Evolutionary conservation across 2,888 invertebrate species (phyloP).

Genomic region (Microchrysa polita): DNA sequence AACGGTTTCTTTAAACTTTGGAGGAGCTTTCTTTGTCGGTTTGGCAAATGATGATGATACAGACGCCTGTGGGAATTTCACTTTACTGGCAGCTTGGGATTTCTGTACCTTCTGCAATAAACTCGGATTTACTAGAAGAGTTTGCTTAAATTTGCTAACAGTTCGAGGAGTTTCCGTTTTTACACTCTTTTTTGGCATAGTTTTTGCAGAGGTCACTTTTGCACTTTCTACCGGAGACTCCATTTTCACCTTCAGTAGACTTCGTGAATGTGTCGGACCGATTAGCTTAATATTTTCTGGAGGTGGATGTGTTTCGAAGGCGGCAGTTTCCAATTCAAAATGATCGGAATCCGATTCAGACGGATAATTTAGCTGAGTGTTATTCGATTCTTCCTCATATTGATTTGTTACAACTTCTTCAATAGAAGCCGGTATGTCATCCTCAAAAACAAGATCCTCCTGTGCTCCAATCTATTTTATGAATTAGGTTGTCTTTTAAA

Average conservation of each 20-base stretch:
- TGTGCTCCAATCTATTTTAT: slow-evolving; percentile 50
- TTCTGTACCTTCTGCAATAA: slow-evolving; percentile 40
- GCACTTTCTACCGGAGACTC: slow-evolving; percentile 19
- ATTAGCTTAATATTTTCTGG: slow-evolving; percentile 45
- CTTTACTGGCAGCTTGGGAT: slow-evolving; percentile 28
- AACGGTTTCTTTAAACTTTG: slow-evolving; percentile 46
- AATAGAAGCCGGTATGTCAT: slow-evolving; percentile 68
- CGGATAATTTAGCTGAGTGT: not conserved
- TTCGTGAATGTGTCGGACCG: slow-evolving; percentile 49
- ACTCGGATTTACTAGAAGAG: slow-evolving; percentile 48
- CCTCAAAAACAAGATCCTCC: slow-evolving; percentile 64
- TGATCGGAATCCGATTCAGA: slow-evolving; percentile 8
- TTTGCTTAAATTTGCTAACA: slow-evolving; percentile 51
- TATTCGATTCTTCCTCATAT: slow-evolving; percentile 25
- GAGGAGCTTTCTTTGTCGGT: not conserved
- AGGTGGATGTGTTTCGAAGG: slow-evolving; percentile 48
- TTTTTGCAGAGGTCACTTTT: slow-evolving; percentile 16
- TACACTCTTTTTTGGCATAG: slow-evolving; percentile 45
- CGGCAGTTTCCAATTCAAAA: slow-evolving; percentile 45
- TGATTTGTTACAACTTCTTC: slow-evolving; percentile 56
- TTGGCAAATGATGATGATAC: not conserved
- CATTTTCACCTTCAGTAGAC: slow-evolving; percentile 49
- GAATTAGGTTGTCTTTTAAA: not conserved
- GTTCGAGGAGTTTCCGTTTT: slow-evolving; percentile 14
- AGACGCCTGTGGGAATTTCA: not conserved